These are phyloP conservation scores for Portevinia maculata DNA, from an alignment of 2,888 invertebrate genomes.

Conservation along the genomic window DNA sequence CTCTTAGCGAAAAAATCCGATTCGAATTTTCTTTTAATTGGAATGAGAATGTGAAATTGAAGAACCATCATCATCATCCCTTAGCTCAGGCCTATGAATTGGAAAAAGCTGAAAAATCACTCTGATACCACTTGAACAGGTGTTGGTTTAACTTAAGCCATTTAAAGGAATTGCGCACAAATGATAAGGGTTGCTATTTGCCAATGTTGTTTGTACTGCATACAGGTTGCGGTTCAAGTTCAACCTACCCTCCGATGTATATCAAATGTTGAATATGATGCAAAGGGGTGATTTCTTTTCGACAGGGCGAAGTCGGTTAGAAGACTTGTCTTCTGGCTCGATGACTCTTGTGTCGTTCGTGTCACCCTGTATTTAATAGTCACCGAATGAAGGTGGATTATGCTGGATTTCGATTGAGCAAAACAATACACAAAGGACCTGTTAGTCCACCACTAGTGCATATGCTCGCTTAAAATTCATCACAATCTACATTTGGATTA, in stretches of 20 bases:
- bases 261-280: slow-evolving; percentile 30
- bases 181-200: slow-evolving; percentile 62
- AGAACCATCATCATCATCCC: slow-evolving; percentile 59
- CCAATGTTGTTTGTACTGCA: slow-evolving; percentile 59
- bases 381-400: slow-evolving; percentile 71
- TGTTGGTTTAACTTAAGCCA: slow-evolving; percentile 77
- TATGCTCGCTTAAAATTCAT: slow-evolving; percentile 77
- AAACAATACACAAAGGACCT: slow-evolving; percentile 65
- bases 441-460: slow-evolving; percentile 77
- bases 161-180: slow-evolving; percentile 71
- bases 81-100: slow-evolving; percentile 39
- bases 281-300: slow-evolving; percentile 18
- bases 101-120: slow-evolving; percentile 64
- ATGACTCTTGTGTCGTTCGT: background rate
- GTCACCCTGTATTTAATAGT: slow-evolving; percentile 70
- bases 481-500: slow-evolving; percentile 58
- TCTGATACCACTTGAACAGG: slow-evolving; percentile 77
- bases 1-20: slow-evolving; percentile 77
- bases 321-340: background rate
- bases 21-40: slow-evolving; percentile 78
- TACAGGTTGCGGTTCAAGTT: slow-evolving; percentile 73
- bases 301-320: slow-evolving; percentile 32
- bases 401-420: slow-evolving; percentile 56
- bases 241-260: slow-evolving; percentile 65
- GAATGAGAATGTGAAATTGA: slow-evolving; percentile 62